Evolutionary conservation across 2,113 vertebrate species (phyloP), one percentile per base, ranked within the genome.

Genomic region (Scatophagus argus): DNA sequence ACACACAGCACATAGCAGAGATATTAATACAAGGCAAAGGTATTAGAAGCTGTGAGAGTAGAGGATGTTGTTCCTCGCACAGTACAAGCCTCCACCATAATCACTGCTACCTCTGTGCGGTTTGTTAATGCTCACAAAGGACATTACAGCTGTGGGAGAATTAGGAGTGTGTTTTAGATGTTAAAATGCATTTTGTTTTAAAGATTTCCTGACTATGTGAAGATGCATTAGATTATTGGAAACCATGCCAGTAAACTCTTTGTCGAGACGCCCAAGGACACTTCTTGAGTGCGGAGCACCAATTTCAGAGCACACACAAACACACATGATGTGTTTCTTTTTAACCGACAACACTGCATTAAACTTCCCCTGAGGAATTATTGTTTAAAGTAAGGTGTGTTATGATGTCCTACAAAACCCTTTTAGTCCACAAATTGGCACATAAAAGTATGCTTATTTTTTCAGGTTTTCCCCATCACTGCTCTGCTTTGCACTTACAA

Each of bases 251-350:
- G 23, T 8, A 39, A 62, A 61, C 71, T 32, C 6, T 61, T 65
- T 51, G 21, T 46, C 58, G 49, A 58, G 19, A 63, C 6, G 41
- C 71, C 67, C 70, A 71, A 82, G 75, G 76, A 72, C 52, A 29
- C 36, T 66, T 67, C 21, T 76, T 76, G 41, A 3, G 79, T 56
- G 69, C 46, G 29, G 43, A 58, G 74, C 23, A 17, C 31, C 25
- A 25, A 63, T 64, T 32, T 56, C 14, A 36, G 25, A 54, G 12
- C 19, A 11, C 27, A 9, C 23, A 43, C 39, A 43, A 23, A 43
- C 9, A 19, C 12, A 43, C 27, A 34, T 8, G 32, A 36, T 39
- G 17, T 5, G 19, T 1, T 19, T 74, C 6, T 16, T 59, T 70
- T 27, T 36, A 64, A 39, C 17, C 49, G 5, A n/a, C 38, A 58